These are phyloP conservation scores for Megaceryle torquata DNA, from an alignment of 2,113 vertebrate genomes.

Conservation along the genomic window DNA sequence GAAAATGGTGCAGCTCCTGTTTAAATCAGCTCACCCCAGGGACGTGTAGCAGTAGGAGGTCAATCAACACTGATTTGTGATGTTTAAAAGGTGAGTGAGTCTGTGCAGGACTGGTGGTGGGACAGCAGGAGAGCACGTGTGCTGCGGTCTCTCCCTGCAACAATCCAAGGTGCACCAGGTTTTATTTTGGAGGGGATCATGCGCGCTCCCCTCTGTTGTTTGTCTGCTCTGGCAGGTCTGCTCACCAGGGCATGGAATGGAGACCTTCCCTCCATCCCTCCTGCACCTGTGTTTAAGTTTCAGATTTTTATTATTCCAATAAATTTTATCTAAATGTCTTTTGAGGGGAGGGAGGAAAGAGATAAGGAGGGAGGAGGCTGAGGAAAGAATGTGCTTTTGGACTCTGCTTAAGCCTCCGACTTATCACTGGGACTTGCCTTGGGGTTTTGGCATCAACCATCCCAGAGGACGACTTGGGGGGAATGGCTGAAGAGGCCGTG, in stretches of 20 bases:
- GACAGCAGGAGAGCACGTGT: not conserved
- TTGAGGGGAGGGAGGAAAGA: not conserved
- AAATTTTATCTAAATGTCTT: conserved; percentile 17
- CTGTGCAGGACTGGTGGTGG: rapidly evolving
- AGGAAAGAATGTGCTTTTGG: conserved; percentile 45
- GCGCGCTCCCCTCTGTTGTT: not conserved
- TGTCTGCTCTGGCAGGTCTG: not conserved
- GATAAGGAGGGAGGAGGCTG: conserved; percentile 56
- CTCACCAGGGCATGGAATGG: not conserved
- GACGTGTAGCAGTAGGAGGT: not conserved
- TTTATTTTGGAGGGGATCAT: not conserved
- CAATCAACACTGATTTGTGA: not conserved
- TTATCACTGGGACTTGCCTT: not conserved
- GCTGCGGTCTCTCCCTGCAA: not conserved
- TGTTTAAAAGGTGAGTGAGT: not conserved
- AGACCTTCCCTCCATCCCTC: not conserved
- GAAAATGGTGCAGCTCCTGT: rapidly evolving
- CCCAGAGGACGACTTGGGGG: not conserved
- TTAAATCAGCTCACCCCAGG: not conserved
- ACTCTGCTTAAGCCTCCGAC: not conserved
- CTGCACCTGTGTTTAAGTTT: not conserved
- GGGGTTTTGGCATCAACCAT: not conserved
- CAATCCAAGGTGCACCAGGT: not conserved
- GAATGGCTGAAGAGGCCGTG: not conserved
- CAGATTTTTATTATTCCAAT: conserved; percentile 42